phyloP scores from a whole-genome alignment of 2,797 vertebrate genomes.

The Microcaecilia unicolor region DNA sequence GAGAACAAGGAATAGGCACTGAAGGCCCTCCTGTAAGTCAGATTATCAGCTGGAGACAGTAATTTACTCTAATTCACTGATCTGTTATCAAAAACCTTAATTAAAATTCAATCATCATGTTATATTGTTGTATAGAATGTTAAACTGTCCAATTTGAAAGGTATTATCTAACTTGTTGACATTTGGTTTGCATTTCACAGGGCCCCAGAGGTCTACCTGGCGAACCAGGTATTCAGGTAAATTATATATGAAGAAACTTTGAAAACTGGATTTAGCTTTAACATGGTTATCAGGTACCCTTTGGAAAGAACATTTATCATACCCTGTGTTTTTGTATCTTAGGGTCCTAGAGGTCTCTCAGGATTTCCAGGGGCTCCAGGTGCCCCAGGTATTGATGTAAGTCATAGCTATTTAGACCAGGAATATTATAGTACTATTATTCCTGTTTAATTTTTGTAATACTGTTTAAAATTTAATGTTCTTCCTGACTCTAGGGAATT shows the following conservation, averaged over 20 bases:
- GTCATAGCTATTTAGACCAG: background rate
- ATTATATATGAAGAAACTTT: background rate
- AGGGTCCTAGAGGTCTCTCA: constrained; percentile 79
- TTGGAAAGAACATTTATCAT: background rate
- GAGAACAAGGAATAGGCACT: constrained; percentile 69
- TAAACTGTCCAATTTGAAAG: background rate
- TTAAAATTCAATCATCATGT: too few relatives aligned
- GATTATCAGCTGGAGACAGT: too few relatives aligned
- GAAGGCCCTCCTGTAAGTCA: constrained; percentile 77
- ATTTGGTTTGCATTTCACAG: constrained; percentile 45
- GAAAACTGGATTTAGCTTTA: background rate
- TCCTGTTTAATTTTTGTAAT: background rate
- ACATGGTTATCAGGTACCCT: background rate
- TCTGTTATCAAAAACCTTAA: too few relatives aligned
- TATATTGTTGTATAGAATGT: too few relatives aligned
- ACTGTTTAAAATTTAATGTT: background rate
- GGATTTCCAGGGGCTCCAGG: constrained; percentile 76
- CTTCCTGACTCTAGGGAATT: constrained; percentile 67
- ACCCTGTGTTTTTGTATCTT: background rate
- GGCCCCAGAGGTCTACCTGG: constrained; percentile 74
- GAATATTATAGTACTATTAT: background rate
- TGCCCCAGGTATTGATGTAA: constrained; percentile 53
- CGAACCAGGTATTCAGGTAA: constrained; percentile 79
- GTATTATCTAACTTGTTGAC: background rate
- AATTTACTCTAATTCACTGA: too few relatives aligned